Conservation (phyloP, 2,113 vertebrate genomes). For the Sisor rabdophorus region DNA sequence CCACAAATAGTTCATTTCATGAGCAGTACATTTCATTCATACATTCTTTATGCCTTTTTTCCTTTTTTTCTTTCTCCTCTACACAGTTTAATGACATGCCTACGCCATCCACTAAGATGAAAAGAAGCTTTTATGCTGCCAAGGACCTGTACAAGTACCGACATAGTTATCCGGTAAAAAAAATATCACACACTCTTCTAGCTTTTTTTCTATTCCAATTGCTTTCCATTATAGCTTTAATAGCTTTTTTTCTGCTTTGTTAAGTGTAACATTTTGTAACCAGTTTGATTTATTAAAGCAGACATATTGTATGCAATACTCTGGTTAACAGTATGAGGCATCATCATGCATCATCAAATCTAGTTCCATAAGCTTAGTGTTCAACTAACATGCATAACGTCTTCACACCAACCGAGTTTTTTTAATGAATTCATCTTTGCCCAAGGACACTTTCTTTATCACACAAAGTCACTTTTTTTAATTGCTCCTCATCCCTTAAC, state of each 20-base stretch:
- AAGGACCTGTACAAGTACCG: conserved; percentile 97
- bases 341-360: too few relatives aligned
- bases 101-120: conserved; percentile 82
- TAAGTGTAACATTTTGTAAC: background rate
- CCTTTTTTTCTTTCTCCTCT: conserved; percentile 15
- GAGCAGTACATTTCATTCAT: conserved; percentile 29
- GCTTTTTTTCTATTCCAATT: background rate
- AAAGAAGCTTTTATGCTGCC: conserved; percentile 96
- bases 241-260: background rate
- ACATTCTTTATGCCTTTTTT: background rate
- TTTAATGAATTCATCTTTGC: conserved; percentile 1
- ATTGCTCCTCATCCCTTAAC: background rate
- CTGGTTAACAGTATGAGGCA: background rate
- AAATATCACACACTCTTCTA: conserved; percentile 45
- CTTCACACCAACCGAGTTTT: background rate
- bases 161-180: conserved; percentile 94
- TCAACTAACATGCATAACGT: conserved; percentile 9
- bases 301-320: background rate
- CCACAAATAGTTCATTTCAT: conserved; percentile 1
- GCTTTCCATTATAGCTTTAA: conserved; percentile 1
- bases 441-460: conserved; percentile 2
- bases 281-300: background rate
- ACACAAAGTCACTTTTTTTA: conserved; percentile 2
- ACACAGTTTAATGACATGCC: conserved; percentile 65
- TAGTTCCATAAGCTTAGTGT: background rate